phyloP scores from a whole-genome alignment of 1,140 invertebrate species.

The Physella acuta region DNA sequence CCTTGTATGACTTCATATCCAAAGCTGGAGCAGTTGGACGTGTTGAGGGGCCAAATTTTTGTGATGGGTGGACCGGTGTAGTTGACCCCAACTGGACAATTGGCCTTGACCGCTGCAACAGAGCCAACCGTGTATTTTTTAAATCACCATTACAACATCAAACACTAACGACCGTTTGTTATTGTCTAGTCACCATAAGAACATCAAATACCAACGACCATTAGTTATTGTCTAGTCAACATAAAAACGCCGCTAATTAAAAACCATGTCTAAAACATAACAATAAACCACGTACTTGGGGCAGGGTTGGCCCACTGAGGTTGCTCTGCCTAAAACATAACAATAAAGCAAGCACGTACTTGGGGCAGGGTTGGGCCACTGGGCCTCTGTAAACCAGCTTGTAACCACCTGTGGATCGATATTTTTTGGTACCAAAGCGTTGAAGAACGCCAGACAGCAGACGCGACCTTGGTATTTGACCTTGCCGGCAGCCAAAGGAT shows the following conservation, averaged over 20 bases:
- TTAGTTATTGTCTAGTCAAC: too few species aligned
- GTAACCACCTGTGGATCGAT: background rate
- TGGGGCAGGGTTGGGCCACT: background rate
- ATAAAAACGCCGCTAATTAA: too few species aligned
- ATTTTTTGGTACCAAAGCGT: background rate
- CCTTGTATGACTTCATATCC: background rate
- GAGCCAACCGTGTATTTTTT: too few species aligned
- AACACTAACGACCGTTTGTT: too few species aligned
- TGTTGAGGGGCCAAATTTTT: background rate
- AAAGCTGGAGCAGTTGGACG: background rate
- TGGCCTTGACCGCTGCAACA: background rate
- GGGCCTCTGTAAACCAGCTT: background rate
- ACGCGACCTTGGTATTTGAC: background rate
- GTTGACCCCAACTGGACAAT: background rate
- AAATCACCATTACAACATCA: too few species aligned
- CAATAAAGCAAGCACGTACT: too few species aligned
- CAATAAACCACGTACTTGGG: too few species aligned
- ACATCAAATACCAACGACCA: too few species aligned
- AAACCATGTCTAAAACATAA: too few species aligned
- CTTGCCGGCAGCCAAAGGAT: background rate
- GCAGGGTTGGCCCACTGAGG: too few species aligned
- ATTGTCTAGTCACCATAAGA: too few species aligned
- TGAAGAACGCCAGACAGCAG: background rate
- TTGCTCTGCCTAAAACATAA: too few species aligned
- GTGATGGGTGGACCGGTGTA: background rate